Evolutionary conservation across 64 coral and sea anemone species (phyloP).

Genomic region (Montipora sp.): DNA sequence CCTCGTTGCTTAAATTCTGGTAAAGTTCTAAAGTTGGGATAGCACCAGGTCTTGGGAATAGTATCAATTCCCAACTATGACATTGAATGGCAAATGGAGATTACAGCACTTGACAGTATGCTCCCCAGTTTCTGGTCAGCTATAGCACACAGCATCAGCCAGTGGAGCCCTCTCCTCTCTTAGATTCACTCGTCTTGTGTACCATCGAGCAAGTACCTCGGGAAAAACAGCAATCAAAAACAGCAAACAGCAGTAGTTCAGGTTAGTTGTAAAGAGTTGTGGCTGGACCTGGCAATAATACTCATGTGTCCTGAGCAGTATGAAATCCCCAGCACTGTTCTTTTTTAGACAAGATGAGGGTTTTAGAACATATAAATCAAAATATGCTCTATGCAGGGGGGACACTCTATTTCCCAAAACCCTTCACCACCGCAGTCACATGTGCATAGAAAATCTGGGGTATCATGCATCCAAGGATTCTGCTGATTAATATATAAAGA

Average conservation of each 20-base stretch:
- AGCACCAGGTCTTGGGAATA: no score
- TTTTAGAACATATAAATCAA: slow-evolving; percentile 59
- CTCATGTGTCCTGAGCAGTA: not conserved
- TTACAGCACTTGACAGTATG: slow-evolving; percentile 67
- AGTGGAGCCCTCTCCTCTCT: not conserved
- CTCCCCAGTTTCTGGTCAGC: slow-evolving; percentile 55
- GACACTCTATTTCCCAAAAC: slow-evolving; percentile 82
- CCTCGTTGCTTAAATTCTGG: no score
- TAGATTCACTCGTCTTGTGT: slow-evolving; percentile 42
- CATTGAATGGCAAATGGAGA: not conserved
- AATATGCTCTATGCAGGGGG: slow-evolving; percentile 63
- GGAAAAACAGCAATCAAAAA: slow-evolving; percentile 63
- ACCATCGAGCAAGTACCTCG: slow-evolving; percentile 59
- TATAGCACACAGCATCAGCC: slow-evolving; percentile 57
- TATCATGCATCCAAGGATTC: slow-evolving; percentile 52
- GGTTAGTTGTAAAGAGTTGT: slow-evolving; percentile 47
- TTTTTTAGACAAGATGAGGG: slow-evolving; percentile 57
- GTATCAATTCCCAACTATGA: no score
- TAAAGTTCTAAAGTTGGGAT: no score
- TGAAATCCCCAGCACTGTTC: slow-evolving; percentile 11
- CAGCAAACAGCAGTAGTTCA: slow-evolving; percentile 47
- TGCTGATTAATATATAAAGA: slow-evolving; percentile 56
- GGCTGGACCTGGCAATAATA: slow-evolving; percentile 31
- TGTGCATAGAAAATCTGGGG: slow-evolving; percentile 61
- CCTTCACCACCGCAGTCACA: slow-evolving; percentile 71